Evolutionary conservation across 2,113 vertebrate species (phyloP).

Genomic region (Gracilinanus agilis): DNA sequence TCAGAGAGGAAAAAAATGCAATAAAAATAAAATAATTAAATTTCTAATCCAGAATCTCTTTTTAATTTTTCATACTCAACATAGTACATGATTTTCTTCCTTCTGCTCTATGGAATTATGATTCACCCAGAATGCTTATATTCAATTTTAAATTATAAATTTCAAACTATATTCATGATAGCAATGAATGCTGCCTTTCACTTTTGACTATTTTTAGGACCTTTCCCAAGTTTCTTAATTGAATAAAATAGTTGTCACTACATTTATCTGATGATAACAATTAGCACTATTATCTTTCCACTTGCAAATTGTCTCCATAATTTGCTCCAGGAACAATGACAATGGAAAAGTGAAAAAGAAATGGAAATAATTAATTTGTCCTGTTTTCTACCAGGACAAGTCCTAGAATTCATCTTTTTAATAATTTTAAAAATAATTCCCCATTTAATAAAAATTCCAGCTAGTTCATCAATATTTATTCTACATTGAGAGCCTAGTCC

Average conservation of each 20-base stretch:
- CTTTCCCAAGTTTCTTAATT: slow-evolving; percentile 55
- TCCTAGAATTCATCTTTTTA: slow-evolving; percentile 46
- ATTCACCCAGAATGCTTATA: slow-evolving; percentile 9
- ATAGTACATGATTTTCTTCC: not conserved
- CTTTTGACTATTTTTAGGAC: slow-evolving; percentile 45
- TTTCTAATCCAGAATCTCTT: not conserved
- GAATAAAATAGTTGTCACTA: slow-evolving; percentile 54
- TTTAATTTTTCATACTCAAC: not conserved
- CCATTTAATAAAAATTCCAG: slow-evolving; percentile 1
- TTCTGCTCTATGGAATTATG: not conserved
- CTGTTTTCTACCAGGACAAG: slow-evolving; percentile 53
- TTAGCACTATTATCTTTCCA: slow-evolving; percentile 43
- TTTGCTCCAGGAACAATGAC: slow-evolving; percentile 30
- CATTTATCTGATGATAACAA: slow-evolving; percentile 64
- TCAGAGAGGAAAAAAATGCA: not conserved
- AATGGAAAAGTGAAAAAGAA: slow-evolving; percentile 56
- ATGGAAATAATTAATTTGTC: slow-evolving; percentile 55
- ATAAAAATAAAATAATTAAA: not conserved
- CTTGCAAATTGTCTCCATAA: slow-evolving; percentile 54
- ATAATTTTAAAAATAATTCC: not conserved
- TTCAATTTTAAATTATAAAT: slow-evolving; percentile 20
- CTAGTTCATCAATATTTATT: slow-evolving; percentile 14
- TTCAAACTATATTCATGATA: slow-evolving; percentile 1
- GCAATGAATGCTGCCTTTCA: slow-evolving; percentile 33
- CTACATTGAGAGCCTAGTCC: slow-evolving; percentile 2